These are phyloP conservation scores for Laticauda laticaudata DNA, from an alignment of 2,113 vertebrate species.

Conservation along the genomic window DNA sequence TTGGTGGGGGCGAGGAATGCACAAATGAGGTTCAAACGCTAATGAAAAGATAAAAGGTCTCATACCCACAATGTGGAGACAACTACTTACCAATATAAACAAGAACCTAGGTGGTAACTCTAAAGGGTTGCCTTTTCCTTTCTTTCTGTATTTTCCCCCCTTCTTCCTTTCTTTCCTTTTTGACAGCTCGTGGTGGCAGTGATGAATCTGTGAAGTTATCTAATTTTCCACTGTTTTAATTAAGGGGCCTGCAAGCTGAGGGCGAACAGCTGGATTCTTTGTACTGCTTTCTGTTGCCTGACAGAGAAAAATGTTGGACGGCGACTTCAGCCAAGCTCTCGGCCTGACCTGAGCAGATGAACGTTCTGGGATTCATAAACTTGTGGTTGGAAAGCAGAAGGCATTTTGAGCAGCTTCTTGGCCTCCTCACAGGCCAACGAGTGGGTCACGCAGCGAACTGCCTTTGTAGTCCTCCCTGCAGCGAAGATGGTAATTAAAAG, in stretches of 20 bases:
- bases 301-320: constrained; percentile 91
- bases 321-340: constrained; percentile 82
- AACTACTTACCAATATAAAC: constrained; percentile 83
- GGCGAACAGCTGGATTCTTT: constrained; percentile 91
- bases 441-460: constrained; percentile 63
- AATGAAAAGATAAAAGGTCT: constrained; percentile 19
- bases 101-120: constrained; percentile 89
- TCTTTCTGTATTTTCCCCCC: too few relatives aligned
- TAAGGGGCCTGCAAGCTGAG: constrained; percentile 91
- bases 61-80: constrained; percentile 74
- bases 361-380: constrained; percentile 79
- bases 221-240: constrained; percentile 99
- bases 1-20: constrained; percentile 10
- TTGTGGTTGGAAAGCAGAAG: constrained; percentile 75
- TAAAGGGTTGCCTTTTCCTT: constrained; percentile 42
- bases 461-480: constrained; percentile 66
- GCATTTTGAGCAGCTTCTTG: constrained; percentile 66
- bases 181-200: constrained; percentile 89
- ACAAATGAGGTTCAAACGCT: constrained; percentile 56
- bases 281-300: constrained; percentile 90
- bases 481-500: constrained; percentile 56
- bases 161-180: constrained; percentile 39
- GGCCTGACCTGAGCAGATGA: constrained; percentile 72
- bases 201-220: constrained; percentile 98
- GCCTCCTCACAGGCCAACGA: constrained; percentile 64